Evolutionary conservation across 2,888 invertebrate species (phyloP), one percentile per base, ranked within the genome.

Genomic region (Drosophila hawaiiensis): DNA sequence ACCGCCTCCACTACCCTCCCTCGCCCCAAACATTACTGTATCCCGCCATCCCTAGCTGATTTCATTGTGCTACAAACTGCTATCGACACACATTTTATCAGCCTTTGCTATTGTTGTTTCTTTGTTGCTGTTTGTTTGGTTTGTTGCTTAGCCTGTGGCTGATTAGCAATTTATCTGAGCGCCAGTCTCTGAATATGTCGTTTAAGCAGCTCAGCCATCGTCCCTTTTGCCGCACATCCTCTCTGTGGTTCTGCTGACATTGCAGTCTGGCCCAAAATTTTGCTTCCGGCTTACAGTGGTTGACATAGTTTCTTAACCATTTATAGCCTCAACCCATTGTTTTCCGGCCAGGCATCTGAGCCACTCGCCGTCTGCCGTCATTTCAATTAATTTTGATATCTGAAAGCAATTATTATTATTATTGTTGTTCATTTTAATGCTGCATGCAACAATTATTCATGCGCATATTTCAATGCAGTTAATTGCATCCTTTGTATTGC

Each of bases 1-100:
- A 25, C n/a, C 47, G 5, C 39, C 28, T 33, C 3, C 14, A n/a
- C 10, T 22, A 33, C 56, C 29, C 10, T 16, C 47, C 9, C 25
- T 25, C 9, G 9, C 1, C 12, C 19, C 6, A 12, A 37, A 25
- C 25, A 55, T 25, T 6, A 19, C 3, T 25, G 54, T 35, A 25
- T 54, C 9, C n/a, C n/a, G 1, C 12, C 25, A 10, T 29, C 59
- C 29, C 25, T 37, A 33, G 4, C 54, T 54, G 53, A 61, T 49
- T 83, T 72, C 76, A 82, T 78, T 84, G 75, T 80, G 58, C 71
- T 71, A 39, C 47, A 68, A 68, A 72, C 69, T 73, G 89, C 72
- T 76, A 79, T 89, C 84, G 76, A 84, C 82, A 81, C 76, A 82
- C 69, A 76, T 76, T 76, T 78, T 81, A 83, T 86, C 84, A 72